Base-by-base conservation (phyloP, 1,140 invertebrate species). In the Scaptodrosophila lebanonensis region DNA sequence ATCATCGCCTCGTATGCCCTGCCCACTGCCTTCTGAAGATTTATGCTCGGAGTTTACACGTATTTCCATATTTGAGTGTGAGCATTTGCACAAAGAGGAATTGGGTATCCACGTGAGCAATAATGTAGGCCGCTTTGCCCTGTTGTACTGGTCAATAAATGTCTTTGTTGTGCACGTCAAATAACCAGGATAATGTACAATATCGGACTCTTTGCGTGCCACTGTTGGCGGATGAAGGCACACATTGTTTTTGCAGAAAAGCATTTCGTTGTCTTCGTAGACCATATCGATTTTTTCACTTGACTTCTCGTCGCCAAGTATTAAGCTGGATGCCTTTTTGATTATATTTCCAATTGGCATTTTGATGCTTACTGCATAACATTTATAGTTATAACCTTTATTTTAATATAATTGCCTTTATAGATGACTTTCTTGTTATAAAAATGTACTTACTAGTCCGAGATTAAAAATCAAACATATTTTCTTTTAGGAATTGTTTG, bases 91-190 rank as follows among this genome's bases (percentile, higher is more conserved):
- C n/a, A 98, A 86, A 0, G 95, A 95, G 2, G 91, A 91, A 85
- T 98, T 98, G 0, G 97, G 96, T 66, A 98, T 96, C 97, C 97
- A 98, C 43, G 94, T 96, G 0, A 98, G 89, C 54, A 96, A 92
- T 0, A 98, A 86, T 0, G 95, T 97, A 0, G 95, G 94, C 36
- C 93, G 89, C 63, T 91, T 91, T 0, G 90, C 89, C 48, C 91
- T 90, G 66, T 91, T 91, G 56, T 93, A 92, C 69, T 93, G 92
- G 68, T 93, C 89, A 3, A 91, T 89, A 68, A 92, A 92, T 22
- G 91, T 90, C 83, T 91, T 96, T 57, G 91, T 95, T 11, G 92
- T 93, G 3, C 98, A 91, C 3, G 95, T 95, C 63, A 98, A 88
- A 82, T 98, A 98, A 1, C 97, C 96, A 2, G 96, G 96, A 87